Evolutionary conservation across 2,113 vertebrate species (phyloP), one percentile per base, ranked within the genome.

Genomic region (Spea multiplicata): DNA sequence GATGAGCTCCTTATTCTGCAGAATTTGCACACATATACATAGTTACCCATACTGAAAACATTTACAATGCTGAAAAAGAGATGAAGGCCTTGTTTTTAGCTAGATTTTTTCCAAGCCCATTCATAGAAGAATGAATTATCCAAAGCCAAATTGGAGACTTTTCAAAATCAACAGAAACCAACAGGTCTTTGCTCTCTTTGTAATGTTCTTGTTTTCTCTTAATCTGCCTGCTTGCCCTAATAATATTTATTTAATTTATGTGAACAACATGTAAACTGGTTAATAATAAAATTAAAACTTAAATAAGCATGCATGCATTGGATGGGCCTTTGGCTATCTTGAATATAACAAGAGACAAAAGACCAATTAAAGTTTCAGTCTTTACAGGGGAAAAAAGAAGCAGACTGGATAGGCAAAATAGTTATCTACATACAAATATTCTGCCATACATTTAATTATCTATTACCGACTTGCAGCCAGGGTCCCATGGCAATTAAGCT

Each of bases 141-240:
- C 79, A 81, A 73, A 81, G 66, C 61, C 45, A 66, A 71, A 81
- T 78, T 82, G 75, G 80, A 82, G 70, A 78, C 48, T 67, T 77
- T 13, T 79, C 66, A 82, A 80, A 73, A 81, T 59, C 76, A 86
- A 74, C 85, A 82, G 47, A 82, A 78, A 70, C 53, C 44, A 65
- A 3, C 0, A 0, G 3, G 76, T 80, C 64, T 69, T n/a, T 5
- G 16, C 30, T 78, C 16, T 44, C 17, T 75, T 83, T 84, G 5
- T 76, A 48, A 13, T 12, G 13, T 62, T 62, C 44, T 49, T 72
- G 45, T 76, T 66, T 13, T 3, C 61, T 30, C 17, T 61, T 72
- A 3, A 59, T 50, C 16, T 61, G 61, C 17, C 52, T 44, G 30
- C 30, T 46, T 50, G 12, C 73, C 61, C 47, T 9, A 6, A 44